These are phyloP conservation scores for Procavia capensis DNA, from an alignment of 2,113 vertebrate species.

Conservation along the genomic window DNA sequence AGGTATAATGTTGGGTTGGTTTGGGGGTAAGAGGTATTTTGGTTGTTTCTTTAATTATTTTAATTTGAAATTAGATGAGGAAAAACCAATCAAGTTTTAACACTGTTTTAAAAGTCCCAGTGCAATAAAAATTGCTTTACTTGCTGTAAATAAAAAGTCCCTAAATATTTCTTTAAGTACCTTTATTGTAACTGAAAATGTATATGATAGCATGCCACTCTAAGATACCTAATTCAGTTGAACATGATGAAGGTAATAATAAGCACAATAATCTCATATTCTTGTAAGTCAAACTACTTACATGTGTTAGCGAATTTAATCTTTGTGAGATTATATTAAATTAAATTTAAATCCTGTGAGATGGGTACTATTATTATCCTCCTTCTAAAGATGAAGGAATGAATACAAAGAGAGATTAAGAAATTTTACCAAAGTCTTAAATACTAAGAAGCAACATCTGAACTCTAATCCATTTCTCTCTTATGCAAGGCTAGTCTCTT, in stretches of 20 bases:
- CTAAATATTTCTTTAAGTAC: neutral
- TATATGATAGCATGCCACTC: neutral
- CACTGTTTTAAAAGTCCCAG: neutral
- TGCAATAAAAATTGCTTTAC: neutral
- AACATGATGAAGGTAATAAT: neutral
- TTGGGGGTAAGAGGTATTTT: neutral
- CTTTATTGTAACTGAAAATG: neutral
- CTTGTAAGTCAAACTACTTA: neutral
- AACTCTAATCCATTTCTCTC: neutral
- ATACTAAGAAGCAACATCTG: neutral
- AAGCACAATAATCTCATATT: neutral
- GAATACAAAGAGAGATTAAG: neutral
- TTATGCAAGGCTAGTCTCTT: neutral
- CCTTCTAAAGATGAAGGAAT: neutral
- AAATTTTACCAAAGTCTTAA: neutral
- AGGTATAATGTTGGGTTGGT: neutral
- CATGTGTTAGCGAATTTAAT: neutral
- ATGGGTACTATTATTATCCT: neutral
- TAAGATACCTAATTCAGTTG: neutral
- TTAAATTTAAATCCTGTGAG: neutral
- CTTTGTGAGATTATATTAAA: neutral
- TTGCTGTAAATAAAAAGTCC: neutral
- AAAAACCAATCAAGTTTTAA: neutral
- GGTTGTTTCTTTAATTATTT: neutral
- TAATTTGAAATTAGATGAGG: conserved; percentile 42